These are phyloP conservation scores for Phyllotreta striolata DNA, from an alignment of 2,888 invertebrate genomes.

Conservation along the genomic window DNA sequence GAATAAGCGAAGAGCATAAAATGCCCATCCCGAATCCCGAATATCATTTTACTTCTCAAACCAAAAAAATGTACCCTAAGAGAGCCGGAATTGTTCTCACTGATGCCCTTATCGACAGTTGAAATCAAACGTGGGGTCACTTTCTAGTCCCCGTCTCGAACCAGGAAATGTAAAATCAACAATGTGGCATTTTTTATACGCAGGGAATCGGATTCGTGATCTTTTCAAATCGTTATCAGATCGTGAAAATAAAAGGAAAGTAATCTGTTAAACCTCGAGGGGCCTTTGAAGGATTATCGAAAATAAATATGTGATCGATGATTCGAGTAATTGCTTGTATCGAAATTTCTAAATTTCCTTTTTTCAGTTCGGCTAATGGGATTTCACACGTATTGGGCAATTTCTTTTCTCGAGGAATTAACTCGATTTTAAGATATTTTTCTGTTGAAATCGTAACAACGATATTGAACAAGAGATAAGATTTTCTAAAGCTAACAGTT, in stretches of 20 bases:
- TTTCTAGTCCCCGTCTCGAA: conserved; percentile 45
- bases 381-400: conserved; percentile 55
- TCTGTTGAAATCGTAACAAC: conserved; percentile 23
- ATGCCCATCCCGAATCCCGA: conserved; percentile 18
- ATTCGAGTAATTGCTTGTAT: conserved; percentile 46
- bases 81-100: conserved; percentile 42
- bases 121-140: conserved; percentile 51
- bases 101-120: conserved; percentile 43
- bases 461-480: conserved; percentile 25
- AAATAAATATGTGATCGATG: conserved; percentile 55
- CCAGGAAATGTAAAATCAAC: conserved; percentile 53
- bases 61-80: conserved; percentile 37
- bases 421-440: conserved; percentile 29
- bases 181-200: conserved; percentile 52
- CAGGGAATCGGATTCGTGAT: conserved; percentile 45
- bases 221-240: conserved; percentile 58
- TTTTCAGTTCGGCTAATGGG: conserved; percentile 50
- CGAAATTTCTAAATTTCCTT: conserved; percentile 46
- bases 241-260: conserved; percentile 52
- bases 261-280: conserved; percentile 59
- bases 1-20: conserved; percentile 17
- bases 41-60: conserved; percentile 35
- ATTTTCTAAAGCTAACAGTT: conserved; percentile 1
- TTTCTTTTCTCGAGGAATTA: conserved; percentile 40
- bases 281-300: conserved; percentile 60